These are phyloP conservation scores for Lordiphosa collinella DNA, from an alignment of 1,140 invertebrate species.

Conservation along the genomic window DNA sequence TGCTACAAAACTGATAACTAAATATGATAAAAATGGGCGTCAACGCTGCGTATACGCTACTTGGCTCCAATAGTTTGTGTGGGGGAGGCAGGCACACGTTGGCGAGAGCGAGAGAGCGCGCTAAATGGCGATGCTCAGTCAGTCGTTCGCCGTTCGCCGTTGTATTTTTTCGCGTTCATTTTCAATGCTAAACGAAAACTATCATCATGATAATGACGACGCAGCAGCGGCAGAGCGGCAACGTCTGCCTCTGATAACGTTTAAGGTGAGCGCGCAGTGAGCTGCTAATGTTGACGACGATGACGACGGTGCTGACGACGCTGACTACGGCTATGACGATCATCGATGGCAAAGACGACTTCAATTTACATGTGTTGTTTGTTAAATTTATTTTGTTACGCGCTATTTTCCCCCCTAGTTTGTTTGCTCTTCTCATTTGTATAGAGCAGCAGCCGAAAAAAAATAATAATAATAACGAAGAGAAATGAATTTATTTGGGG, in stretches of 20 bases:
- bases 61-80: constrained; percentile 8
- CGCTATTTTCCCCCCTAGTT: constrained; percentile 30
- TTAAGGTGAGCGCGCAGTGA: constrained; percentile 35
- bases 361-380: constrained; percentile 49
- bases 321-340: constrained; percentile 22
- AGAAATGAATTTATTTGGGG: constrained; percentile 3
- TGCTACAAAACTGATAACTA: constrained; percentile 5
- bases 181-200: constrained; percentile 50
- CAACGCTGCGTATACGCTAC: constrained; percentile 42
- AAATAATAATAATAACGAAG: neutral
- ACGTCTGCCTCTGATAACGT: constrained; percentile 15
- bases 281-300: neutral
- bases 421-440: constrained; percentile 42
- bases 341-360: constrained; percentile 11
- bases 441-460: neutral
- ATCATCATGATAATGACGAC: constrained; percentile 40
- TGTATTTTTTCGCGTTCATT: constrained; percentile 18
- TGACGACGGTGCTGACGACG: constrained; percentile 16
- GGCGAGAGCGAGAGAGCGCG: neutral
- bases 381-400: constrained; percentile 47
- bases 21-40: constrained; percentile 19
- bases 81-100: neutral
- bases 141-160: constrained; percentile 12
- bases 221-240: neutral
- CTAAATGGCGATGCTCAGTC: constrained; percentile 22